Evolutionary conservation across 2,113 vertebrate genomes (phyloP).

Genomic region (Oncorhynchus keta): DNA sequence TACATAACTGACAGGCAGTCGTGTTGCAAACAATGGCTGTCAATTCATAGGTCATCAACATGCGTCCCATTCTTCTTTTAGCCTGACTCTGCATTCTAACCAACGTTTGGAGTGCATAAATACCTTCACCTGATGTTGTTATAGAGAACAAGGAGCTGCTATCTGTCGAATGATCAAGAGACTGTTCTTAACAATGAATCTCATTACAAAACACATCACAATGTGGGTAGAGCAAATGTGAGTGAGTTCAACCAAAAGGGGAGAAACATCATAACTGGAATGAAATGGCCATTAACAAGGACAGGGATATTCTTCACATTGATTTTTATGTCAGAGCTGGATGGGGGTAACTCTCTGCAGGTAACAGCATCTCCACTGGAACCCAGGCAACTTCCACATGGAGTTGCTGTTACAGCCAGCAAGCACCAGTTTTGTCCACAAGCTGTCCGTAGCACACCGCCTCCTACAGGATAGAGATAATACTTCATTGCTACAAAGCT

Average conservation of each 20-base stretch:
- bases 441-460: neutral
- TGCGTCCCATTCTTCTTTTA: constrained; percentile 49
- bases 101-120: neutral
- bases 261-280: neutral
- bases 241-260: constrained; percentile 4
- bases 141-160: neutral
- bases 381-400: constrained; percentile 74
- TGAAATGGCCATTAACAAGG: neutral
- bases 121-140: neutral
- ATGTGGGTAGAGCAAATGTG: neutral
- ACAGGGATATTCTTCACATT: neutral
- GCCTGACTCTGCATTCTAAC: neutral
- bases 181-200: neutral
- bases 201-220: neutral
- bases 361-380: constrained; percentile 83
- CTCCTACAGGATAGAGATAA: neutral
- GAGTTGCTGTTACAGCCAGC: constrained; percentile 83
- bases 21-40: constrained; percentile 72
- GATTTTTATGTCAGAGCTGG: neutral
- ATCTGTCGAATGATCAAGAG: neutral
- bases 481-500: neutral
- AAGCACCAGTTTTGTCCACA: constrained; percentile 45
- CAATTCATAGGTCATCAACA: constrained; percentile 85
- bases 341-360: constrained; percentile 59
- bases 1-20: constrained; percentile 84